Evolutionary conservation across 2,113 vertebrate species (phyloP).

Genomic region (Dipodomys ordii): DNA sequence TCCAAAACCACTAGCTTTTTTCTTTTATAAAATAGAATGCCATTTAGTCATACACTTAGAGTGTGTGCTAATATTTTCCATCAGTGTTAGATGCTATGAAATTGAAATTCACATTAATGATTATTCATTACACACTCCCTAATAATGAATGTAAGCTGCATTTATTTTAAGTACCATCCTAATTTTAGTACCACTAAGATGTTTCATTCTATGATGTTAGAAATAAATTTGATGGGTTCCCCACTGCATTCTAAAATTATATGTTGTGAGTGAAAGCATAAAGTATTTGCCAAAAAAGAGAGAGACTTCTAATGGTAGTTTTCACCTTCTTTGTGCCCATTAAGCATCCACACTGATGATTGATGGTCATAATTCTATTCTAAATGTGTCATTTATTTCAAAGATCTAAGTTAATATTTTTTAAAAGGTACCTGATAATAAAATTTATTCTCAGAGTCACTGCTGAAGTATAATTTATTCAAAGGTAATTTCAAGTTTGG

Average conservation of each 20-base stretch:
- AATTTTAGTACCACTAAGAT: neutral
- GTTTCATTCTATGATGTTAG: neutral
- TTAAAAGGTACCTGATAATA: neutral
- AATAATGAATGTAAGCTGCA: neutral
- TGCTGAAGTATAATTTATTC: neutral
- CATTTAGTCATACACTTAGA: neutral
- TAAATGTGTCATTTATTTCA: slow-evolving; percentile 40
- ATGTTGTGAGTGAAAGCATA: neutral
- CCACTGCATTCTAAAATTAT: slow-evolving; percentile 8
- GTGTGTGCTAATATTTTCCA: neutral
- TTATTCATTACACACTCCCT: neutral
- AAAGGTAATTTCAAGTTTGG: neutral
- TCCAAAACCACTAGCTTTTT: neutral
- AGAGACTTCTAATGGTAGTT: neutral
- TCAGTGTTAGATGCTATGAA: neutral
- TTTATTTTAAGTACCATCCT: slow-evolving; percentile 23
- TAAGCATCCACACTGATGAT: neutral
- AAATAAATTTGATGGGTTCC: slow-evolving; percentile 20
- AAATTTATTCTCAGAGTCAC: slow-evolving; percentile 45
- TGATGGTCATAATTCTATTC: neutral
- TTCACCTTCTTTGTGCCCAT: neutral
- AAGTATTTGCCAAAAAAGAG: neutral
- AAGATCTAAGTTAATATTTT: slow-evolving; percentile 23
- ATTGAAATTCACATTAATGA: neutral
- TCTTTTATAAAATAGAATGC: slow-evolving; percentile 23